Percentiles rank a stretch among this genome's conserved stretches.
Evolutionary conservation across 2,888 invertebrate genomes (phyloP).

Genomic region (Acleris holmiana): DNA sequence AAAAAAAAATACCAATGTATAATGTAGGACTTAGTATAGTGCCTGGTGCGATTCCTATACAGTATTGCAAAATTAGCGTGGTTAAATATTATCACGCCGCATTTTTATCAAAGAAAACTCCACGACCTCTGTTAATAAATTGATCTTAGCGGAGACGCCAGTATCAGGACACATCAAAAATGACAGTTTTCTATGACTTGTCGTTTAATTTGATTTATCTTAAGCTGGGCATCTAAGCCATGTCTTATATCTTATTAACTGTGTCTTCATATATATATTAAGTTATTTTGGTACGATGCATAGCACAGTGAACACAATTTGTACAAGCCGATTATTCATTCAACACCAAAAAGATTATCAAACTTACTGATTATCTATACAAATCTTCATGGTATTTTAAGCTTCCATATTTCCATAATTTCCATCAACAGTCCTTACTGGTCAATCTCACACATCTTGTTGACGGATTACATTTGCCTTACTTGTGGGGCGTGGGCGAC

Average conservation of each 20-base stretch:
- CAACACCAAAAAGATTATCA: conserved; percentile 8
- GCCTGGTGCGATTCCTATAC: background rate
- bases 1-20: conserved; percentile 2
- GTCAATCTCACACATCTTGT: conserved; percentile 45
- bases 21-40: conserved; percentile 1
- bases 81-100: too few relatives aligned
- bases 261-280: too few relatives aligned
- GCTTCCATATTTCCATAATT: conserved; percentile 33
- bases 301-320: background rate
- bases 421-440: conserved; percentile 28
- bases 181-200: background rate
- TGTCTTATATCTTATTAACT: too few relatives aligned
- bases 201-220: background rate
- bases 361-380: conserved; percentile 12
- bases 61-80: background rate
- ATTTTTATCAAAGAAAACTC: background rate
- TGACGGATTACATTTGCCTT: conserved; percentile 50
- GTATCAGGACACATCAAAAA: too few relatives aligned
- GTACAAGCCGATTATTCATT: background rate
- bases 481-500: conserved; percentile 52
- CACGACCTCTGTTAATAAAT: background rate
- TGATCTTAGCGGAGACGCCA: too few relatives aligned
- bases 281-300: too few relatives aligned
- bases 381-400: conserved; percentile 24
- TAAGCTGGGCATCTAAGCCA: too few relatives aligned